Percentiles rank a stretch among this genome's conserved stretches.
phyloP scores from a whole-genome alignment of 1,140 invertebrate genomes.

The Drosophila murphyi region DNA sequence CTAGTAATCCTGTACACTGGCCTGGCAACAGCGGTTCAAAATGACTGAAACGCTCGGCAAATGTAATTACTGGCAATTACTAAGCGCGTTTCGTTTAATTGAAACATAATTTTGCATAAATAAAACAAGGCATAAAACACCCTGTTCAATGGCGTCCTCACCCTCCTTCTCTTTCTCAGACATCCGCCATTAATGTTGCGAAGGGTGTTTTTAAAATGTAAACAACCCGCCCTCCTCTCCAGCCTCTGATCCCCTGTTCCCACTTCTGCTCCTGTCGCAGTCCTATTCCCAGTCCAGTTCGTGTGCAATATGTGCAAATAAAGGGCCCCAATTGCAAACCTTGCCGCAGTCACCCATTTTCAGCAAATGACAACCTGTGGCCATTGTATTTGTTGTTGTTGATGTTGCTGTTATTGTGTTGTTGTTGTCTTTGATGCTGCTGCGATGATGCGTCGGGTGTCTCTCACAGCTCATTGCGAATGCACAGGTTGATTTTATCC shows the following conservation, averaged over 20 bases:
- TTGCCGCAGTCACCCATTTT: constrained; percentile 40
- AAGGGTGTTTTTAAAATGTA: constrained; percentile 70
- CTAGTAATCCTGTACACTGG: constrained; percentile 10
- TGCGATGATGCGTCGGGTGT: constrained; percentile 52
- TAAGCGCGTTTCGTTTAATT: constrained; percentile 76
- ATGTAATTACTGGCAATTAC: constrained; percentile 75
- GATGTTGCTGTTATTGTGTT: background rate
- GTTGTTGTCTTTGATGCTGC: constrained; percentile 23
- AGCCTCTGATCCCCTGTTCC: background rate
- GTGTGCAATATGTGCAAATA: constrained; percentile 60
- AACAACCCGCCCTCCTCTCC: constrained; percentile 21
- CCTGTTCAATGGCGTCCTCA: constrained; percentile 57
- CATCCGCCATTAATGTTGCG: constrained; percentile 50
- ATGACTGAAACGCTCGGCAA: constrained; percentile 37
- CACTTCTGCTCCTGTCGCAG: too few relatives aligned
- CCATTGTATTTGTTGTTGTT: constrained; percentile 24
- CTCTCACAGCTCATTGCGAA: constrained; percentile 77
- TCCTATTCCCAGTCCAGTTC: background rate
- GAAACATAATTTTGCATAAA: constrained; percentile 84
- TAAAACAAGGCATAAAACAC: constrained; percentile 83
- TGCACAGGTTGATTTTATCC: constrained; percentile 83
- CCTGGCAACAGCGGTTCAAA: constrained; percentile 48
- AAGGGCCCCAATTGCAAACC: constrained; percentile 53
- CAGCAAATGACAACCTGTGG: constrained; percentile 55
- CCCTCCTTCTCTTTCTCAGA: constrained; percentile 3